These are phyloP conservation scores for Cephus nigrinus DNA, from an alignment of 2,888 invertebrate species.

Conservation along the genomic window DNA sequence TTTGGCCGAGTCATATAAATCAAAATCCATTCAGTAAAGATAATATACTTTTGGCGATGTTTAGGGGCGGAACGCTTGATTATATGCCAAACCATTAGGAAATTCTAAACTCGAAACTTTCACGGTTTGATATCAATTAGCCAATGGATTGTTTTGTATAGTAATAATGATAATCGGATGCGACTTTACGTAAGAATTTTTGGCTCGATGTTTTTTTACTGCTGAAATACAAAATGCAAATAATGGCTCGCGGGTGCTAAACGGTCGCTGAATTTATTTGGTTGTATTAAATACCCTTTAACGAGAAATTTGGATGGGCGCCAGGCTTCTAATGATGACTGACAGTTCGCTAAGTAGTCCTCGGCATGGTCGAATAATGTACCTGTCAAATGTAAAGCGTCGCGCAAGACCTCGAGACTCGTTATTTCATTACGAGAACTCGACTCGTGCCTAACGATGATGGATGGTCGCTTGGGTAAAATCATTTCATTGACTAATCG, in stretches of 20 bases:
- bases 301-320: conserved; percentile 42
- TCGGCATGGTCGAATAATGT: conserved; percentile 27
- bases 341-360: conserved; percentile 36
- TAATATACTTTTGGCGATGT: neutral
- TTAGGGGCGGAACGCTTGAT: neutral
- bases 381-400: neutral
- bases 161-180: neutral
- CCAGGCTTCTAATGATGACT: conserved; percentile 48
- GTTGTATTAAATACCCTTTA: conserved; percentile 26
- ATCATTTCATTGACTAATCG: neutral
- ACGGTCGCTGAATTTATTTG: neutral
- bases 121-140: neutral
- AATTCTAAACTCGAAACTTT: neutral
- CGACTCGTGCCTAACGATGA: neutral
- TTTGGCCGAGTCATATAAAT: neutral
- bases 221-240: neutral
- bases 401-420: neutral
- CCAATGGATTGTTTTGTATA: neutral
- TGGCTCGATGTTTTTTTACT: neutral
- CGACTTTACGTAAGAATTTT: neutral
- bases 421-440: neutral
- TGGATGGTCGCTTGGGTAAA: neutral
- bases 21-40: neutral
- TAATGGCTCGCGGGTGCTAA: neutral
- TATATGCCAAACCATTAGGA: neutral